Conservation (phyloP, 2,888 invertebrate genomes). For the Himalopsyche japonica region DNA sequence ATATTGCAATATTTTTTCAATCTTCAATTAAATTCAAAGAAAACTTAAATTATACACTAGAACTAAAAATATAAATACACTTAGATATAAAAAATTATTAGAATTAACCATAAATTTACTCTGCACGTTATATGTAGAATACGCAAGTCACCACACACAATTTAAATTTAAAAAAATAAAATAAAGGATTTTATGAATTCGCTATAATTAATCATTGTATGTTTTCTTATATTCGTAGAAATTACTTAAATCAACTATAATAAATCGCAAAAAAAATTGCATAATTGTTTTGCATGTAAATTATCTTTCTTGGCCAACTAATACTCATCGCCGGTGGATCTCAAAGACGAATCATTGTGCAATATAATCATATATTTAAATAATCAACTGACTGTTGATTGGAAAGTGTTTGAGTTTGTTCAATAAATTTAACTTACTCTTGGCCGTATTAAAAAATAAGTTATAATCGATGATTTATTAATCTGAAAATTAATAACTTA, state of each 20-base stretch:
- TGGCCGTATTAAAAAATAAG: too few species aligned
- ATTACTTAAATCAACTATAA: constrained; percentile 51
- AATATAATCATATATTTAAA: too few species aligned
- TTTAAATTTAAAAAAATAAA: constrained; percentile 46
- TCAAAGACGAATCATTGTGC: too few species aligned
- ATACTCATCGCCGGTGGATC: neutral
- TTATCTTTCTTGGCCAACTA: neutral
- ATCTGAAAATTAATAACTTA: too few species aligned
- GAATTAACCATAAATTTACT: neutral
- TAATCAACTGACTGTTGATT: too few species aligned
- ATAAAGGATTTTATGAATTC: neutral
- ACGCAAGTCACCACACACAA: neutral
- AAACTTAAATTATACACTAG: neutral
- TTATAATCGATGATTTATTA: too few species aligned
- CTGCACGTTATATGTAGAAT: constrained; percentile 10
- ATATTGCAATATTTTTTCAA: neutral
- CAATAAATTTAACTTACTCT: too few species aligned
- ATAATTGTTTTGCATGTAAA: neutral
- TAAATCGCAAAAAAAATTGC: constrained; percentile 42
- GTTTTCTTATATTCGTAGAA: neutral
- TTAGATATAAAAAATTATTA: neutral
- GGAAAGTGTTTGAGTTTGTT: too few species aligned
- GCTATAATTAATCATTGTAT: constrained; percentile 51
- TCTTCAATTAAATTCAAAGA: neutral
- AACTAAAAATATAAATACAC: neutral